Conservation (phyloP, 2,888 invertebrate genomes). For the Odontothrips loti region DNA sequence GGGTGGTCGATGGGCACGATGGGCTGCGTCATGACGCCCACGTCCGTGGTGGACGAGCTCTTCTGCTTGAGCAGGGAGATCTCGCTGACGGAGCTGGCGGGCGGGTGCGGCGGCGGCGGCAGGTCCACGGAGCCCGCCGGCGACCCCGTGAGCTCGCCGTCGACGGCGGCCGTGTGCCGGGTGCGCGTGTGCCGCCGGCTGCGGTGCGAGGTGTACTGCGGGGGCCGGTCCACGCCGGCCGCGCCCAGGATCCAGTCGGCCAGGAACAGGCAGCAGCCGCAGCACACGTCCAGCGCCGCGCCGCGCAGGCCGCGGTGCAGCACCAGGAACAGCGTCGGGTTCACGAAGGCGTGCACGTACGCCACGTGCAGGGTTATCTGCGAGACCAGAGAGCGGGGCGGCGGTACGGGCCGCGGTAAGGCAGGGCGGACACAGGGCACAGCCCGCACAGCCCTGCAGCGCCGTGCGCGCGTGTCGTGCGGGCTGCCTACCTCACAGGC, state of each 20-base stretch:
- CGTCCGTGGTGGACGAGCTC: constrained; percentile 31
- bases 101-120: constrained; percentile 34
- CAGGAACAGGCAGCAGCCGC: constrained; percentile 66
- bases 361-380: constrained; percentile 83
- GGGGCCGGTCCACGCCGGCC: constrained; percentile 55
- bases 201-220: constrained; percentile 44
- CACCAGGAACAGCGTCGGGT: constrained; percentile 73
- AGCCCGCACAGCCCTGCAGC: no score
- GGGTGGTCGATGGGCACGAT: constrained; percentile 23
- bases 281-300: constrained; percentile 68
- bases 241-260: constrained; percentile 52
- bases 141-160: constrained; percentile 55
- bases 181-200: constrained; percentile 47
- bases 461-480: no score
- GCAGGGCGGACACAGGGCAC: neutral
- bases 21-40: constrained; percentile 28
- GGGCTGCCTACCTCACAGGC: no score
- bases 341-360: constrained; percentile 80
- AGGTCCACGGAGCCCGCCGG: constrained; percentile 43
- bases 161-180: constrained; percentile 58
- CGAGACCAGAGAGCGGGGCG: constrained; percentile 41
- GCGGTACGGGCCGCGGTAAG: neutral
- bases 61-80: constrained; percentile 38
- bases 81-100: constrained; percentile 37
- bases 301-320: constrained; percentile 70